Base-by-base conservation (phyloP, 2,797 vertebrate species). In the Dicrostonyx torquatus region DNA sequence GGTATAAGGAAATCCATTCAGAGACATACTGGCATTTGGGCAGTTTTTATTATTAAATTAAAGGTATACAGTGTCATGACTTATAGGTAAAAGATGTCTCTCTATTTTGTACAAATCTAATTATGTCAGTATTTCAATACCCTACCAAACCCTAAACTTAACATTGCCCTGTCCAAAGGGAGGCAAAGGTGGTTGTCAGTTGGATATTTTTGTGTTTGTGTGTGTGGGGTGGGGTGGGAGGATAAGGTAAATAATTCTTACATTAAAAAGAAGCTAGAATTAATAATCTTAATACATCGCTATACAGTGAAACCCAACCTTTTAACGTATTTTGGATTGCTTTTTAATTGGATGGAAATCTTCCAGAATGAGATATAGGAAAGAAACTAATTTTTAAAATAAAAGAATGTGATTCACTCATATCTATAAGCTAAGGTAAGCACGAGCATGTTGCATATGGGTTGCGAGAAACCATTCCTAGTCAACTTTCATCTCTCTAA, bases 1-100 rank as follows among this genome's bases (percentile, higher is more conserved):
- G 97, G 97, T 97, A 93, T 95, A 97, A 97, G 97, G 96, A 98
- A 98, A 98, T 97, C 96, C 98, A 98, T 98, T 98, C 98, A 97
- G 97, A 97, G 95, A 98, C 97, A 97, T 97, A 97, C 91, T 95
- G 96, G 95, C 97, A 97, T 95, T 98, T 95, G 96, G 96, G 96
- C 97, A 97, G 96, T 96, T 97, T 98, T 98, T 98, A 98, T 98
- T 98, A 97, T 92, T 90, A 97, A 97, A 94, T 98, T 96, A 96
- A 89, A 77, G 89, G 43, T 97, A 92, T 97, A 98, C 97, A 98
- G 93, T 22, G 43, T 94, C 85, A 82, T 13, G 34, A 90, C 75
- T 96, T 78, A 66, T n/a, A 93, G 34, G 62, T 95, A 95, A 97
- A 86, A 93, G 95, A 95, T 83, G 96, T 91, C 34, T 78, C 89